Evolutionary conservation across 2,113 vertebrate species (phyloP), one percentile per base, ranked within the genome.

Genomic region (Cavia porcellus): DNA sequence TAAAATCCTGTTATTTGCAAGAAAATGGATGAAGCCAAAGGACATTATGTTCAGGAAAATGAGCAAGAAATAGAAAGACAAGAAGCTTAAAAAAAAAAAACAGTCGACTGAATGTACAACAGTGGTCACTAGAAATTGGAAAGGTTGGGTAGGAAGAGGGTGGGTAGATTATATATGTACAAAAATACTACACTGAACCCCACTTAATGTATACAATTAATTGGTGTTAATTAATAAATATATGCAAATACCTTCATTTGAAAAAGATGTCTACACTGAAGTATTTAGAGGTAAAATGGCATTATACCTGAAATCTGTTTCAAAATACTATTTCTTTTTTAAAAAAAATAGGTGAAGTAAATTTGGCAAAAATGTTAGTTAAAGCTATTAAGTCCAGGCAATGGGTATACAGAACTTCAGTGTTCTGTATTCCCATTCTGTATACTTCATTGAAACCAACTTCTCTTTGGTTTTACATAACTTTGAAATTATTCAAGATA

Each of bases 401-500:
- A 85, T 62, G 3, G 15, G 25, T 62, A 94, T 55, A 94, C 8
- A 38, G 19, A 90, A 83, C 90, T 89, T 72, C 13, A 38, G 38
- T 38, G 38, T 38, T 38, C 38, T 38, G 38, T 38, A 38, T 38
- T 38, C 38, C 38, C 38, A 38, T 38, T 38, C 38, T 38, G 38
- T 38, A 38, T 38, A 38, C 38, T 38, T 38, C 38, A 38, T 38
- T 38, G 38, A 38, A 38, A 38, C 38, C 38, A 38, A 38, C 70
- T 86, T 89, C 20, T 86, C 62, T 92, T 38, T 10, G 62, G 35
- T 92, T 83, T 95, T 87, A 87, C 2, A 2, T 75, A 81, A 45
- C n/a, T 90, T 85, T 85, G 72, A 95, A 86, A 79, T 83, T 74
- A 62, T 91, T 89, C 70, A 89, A 97, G 96, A 79, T 92, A 91